Conservation (phyloP, 2,888 invertebrate genomes). For the Acleris laterana region DNA sequence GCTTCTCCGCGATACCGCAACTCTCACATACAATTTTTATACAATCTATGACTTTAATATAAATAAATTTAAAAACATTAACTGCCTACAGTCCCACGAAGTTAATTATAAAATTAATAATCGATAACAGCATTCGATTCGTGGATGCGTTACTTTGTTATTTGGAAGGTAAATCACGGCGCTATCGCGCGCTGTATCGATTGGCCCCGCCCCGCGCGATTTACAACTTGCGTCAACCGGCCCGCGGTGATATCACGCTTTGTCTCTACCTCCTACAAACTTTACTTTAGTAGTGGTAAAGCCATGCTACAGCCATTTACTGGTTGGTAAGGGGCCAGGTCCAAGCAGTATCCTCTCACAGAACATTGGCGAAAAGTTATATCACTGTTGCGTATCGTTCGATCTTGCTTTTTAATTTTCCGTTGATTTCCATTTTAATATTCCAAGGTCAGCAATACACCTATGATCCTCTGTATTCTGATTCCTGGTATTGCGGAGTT, state of each 20-base stretch:
- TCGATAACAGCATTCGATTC: slow-evolving; percentile 69
- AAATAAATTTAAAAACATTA: slow-evolving; percentile 21
- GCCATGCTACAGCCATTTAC: too few relatives aligned
- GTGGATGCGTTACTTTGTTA: slow-evolving; percentile 62
- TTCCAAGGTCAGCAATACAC: too few relatives aligned
- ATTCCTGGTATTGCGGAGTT: too few relatives aligned
- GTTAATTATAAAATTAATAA: slow-evolving; percentile 75
- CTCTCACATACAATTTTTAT: slow-evolving; percentile 10
- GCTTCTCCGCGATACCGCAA: slow-evolving; percentile 47
- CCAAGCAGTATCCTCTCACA: too few relatives aligned
- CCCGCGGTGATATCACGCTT: slow-evolving; percentile 58
- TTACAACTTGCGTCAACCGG: slow-evolving; percentile 67
- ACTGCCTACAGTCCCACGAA: slow-evolving; percentile 56
- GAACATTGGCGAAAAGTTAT: too few relatives aligned
- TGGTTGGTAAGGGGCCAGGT: too few relatives aligned
- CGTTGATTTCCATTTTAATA: too few relatives aligned
- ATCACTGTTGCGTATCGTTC: too few relatives aligned
- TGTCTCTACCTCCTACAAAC: slow-evolving; percentile 42
- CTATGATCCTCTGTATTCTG: too few relatives aligned
- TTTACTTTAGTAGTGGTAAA: too few relatives aligned
- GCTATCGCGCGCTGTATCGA: slow-evolving; percentile 58
- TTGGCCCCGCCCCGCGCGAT: slow-evolving; percentile 61
- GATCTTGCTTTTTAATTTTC: too few relatives aligned
- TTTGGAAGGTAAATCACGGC: slow-evolving; percentile 76
- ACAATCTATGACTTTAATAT: slow-evolving; percentile 16